Base-by-base conservation (phyloP, 2,888 invertebrate species). In the Perithous albicinctus region DNA sequence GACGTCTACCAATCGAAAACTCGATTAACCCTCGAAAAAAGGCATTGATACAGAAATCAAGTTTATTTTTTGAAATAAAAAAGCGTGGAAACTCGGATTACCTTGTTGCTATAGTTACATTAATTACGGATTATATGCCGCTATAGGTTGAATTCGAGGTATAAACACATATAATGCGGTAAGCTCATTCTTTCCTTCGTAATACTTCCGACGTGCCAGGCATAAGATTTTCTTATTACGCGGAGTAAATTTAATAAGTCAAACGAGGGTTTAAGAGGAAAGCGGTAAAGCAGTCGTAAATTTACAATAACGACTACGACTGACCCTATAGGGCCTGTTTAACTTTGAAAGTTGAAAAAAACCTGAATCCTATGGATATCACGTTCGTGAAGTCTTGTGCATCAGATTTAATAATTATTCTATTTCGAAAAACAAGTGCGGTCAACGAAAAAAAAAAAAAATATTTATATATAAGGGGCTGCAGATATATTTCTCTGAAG, bases 171-270 rank as follows among this genome's bases (percentile, higher is more conserved):
- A 10, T 4, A 41, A 26, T 1, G 26, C 46, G 32, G 23, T 15
- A 18, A 20, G 48, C 48, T 54, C 51, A 29, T 66, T 72, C 10
- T 76, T 64, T 63, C 20, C 8, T 26, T 15, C 8, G 35, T 66
- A 26, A 66, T 64, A 54, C 8, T 46, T 41, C 10, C 64, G 20
- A 75, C 75, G 64, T 70, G 75, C 54, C 20, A 23, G 38, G 70
- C 59, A 80, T 80, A 51, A 46, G 66, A 66, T 80, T 80, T 76
- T 72, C 54, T 66, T 72, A 59, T 59, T 64, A 75, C 38, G n/a
- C 38, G 26, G 35, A 56, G 69, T 70, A 46, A 74, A 80, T 80
- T 75, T 70, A 80, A 80, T 69, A 67, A 69, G 32, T 54, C 35
- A 12, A 74, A 54, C 63, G 41, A 29, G 48, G 46, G 54, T 63